Conservation (phyloP, 2,888 invertebrate species). For the Lamproptera curius region DNA sequence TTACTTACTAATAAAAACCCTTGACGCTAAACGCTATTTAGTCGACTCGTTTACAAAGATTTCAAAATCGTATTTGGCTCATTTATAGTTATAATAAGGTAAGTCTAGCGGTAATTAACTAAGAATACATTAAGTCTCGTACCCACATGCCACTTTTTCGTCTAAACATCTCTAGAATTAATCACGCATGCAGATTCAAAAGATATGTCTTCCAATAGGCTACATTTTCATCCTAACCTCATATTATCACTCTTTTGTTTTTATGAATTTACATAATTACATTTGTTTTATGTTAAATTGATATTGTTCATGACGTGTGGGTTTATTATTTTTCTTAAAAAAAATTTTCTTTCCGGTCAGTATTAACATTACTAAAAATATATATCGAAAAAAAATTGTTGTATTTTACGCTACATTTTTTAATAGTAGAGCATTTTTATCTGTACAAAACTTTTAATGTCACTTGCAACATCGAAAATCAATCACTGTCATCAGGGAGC, state of each 20-base stretch:
- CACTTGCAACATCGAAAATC: slow-evolving; percentile 21
- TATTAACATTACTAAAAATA: too few relatives aligned
- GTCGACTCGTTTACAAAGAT: too few relatives aligned
- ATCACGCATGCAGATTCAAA: slow-evolving; percentile 49
- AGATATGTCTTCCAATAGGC: slow-evolving; percentile 74
- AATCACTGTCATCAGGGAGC: slow-evolving; percentile 55
- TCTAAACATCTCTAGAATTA: slow-evolving; percentile 31
- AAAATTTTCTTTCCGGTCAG: too few relatives aligned
- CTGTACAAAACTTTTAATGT: slow-evolving; percentile 19
- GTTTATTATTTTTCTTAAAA: too few relatives aligned
- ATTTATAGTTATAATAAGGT: slow-evolving; percentile 31
- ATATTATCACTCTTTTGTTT: slow-evolving; percentile 20
- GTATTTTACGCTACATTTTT: too few relatives aligned
- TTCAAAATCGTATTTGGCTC: slow-evolving; percentile 38
- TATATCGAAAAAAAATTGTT: too few relatives aligned
- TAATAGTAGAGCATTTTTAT: too few relatives aligned
- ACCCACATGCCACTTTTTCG: slow-evolving; percentile 52
- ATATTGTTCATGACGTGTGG: too few relatives aligned
- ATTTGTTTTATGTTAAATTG: too few relatives aligned
- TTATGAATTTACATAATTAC: too few relatives aligned
- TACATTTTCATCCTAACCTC: slow-evolving; percentile 41
- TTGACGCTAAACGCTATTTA: too few relatives aligned
- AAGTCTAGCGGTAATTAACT: slow-evolving; percentile 30
- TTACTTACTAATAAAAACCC: too few relatives aligned
- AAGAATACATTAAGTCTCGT: slow-evolving; percentile 25